Conservation (phyloP, 2,797 vertebrate genomes). For the Notolepis coatsorum region DNA sequence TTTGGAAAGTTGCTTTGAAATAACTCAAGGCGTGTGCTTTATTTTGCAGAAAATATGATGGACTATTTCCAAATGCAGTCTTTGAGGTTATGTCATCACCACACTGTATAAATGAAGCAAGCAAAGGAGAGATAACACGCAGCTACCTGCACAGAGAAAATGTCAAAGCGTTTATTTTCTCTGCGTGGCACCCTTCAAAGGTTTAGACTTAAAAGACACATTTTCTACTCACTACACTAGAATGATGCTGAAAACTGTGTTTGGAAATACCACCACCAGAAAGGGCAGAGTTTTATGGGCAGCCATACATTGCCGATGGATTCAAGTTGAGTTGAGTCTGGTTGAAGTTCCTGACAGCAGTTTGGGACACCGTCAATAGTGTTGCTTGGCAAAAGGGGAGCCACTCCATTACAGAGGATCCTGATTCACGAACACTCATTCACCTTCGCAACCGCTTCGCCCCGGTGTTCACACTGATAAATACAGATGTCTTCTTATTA, state of each 20-base stretch:
- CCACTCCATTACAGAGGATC: slow-evolving; percentile 30
- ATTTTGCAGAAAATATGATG: slow-evolving; percentile 34
- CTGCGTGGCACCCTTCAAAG: slow-evolving; percentile 38
- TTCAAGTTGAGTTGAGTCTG: slow-evolving; percentile 11
- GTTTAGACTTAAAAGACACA: too few relatives aligned
- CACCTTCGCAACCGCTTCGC: slow-evolving; percentile 31
- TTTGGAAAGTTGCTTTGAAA: slow-evolving; percentile 18
- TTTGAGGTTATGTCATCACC: slow-evolving; percentile 21
- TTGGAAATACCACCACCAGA: slow-evolving; percentile 11
- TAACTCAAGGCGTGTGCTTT: slow-evolving; percentile 25
- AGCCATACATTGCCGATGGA: not conserved
- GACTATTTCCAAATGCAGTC: slow-evolving; percentile 19
- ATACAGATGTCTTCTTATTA: slow-evolving; percentile 59
- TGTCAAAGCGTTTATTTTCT: slow-evolving; percentile 49
- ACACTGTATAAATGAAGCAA: slow-evolving; percentile 25
- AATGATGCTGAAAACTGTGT: not conserved
- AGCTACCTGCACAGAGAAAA: slow-evolving; percentile 36
- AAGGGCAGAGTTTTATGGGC: not conserved
- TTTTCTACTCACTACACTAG: slow-evolving; percentile 13
- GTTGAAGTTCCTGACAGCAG: slow-evolving; percentile 37
- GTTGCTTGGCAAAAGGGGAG: slow-evolving; percentile 11
- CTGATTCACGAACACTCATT: slow-evolving; percentile 41
- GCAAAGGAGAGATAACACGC: slow-evolving; percentile 20
- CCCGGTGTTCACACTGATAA: slow-evolving; percentile 51
- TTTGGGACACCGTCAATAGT: slow-evolving; percentile 33